Percentiles rank a stretch among this genome's conserved stretches.
These are phyloP conservation scores for Chiroxiphia lanceolata DNA, from an alignment of 2,797 vertebrate species.

Conservation along the genomic window DNA sequence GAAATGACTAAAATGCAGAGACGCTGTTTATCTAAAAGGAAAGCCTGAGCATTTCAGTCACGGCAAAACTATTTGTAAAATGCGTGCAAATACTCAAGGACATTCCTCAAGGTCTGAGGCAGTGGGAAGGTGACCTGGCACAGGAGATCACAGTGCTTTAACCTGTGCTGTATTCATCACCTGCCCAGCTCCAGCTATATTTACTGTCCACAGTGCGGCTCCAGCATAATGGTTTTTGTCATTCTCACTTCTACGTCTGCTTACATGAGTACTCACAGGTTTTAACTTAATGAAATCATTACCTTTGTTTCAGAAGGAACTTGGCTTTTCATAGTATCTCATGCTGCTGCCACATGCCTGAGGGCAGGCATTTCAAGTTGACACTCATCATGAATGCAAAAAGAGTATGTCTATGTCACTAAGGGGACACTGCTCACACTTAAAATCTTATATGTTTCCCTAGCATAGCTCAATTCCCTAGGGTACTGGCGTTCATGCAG, in stretches of 20 bases:
- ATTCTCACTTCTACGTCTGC: not conserved
- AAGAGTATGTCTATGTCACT: not conserved
- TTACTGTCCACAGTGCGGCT: fast-evolving
- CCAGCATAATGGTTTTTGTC: not conserved
- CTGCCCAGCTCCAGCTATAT: not conserved
- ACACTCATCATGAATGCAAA: not conserved
- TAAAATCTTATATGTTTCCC: not conserved
- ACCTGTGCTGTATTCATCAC: not conserved
- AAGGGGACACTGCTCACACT: not conserved
- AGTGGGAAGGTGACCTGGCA: not conserved
- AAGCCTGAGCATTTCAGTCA: not conserved
- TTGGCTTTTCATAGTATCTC: not conserved
- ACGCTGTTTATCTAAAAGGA: not conserved
- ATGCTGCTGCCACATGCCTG: not conserved
- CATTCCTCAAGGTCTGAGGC: not conserved
- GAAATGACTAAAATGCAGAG: not conserved
- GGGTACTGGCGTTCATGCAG: not conserved
- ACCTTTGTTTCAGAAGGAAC: not conserved
- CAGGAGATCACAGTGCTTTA: not conserved
- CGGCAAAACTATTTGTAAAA: not conserved
- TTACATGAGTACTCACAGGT: not conserved
- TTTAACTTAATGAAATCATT: not conserved
- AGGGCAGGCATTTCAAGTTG: not conserved
- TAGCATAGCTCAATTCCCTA: not conserved
- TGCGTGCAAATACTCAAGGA: not conserved